A percentile compares a stretch with the other conserved stretches of the same genome.
Evolutionary conservation across 2,888 invertebrate species (phyloP).

Genomic region (Neria commutata): DNA sequence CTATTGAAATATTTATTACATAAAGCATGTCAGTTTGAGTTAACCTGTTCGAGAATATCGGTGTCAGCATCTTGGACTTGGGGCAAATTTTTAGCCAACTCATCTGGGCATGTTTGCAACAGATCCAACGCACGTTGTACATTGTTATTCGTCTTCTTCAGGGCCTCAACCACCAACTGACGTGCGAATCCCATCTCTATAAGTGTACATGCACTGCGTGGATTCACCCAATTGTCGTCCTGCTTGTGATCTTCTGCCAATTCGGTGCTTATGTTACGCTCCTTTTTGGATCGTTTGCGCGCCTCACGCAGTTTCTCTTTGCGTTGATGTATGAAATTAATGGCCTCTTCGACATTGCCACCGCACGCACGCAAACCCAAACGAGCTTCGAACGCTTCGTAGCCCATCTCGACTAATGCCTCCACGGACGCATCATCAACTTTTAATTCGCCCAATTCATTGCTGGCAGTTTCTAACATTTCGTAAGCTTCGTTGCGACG

Average conservation of each 20-base stretch:
- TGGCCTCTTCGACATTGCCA: conserved; percentile 68
- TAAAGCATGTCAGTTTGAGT: background rate
- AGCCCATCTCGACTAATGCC: conserved; percentile 69
- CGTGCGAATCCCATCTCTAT: conserved; percentile 74
- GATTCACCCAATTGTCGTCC: conserved; percentile 54
- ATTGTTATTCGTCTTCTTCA: conserved; percentile 72
- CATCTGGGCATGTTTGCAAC: conserved; percentile 45
- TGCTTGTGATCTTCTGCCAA: conserved; percentile 30
- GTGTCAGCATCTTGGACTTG: conserved; percentile 31
- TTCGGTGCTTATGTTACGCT: conserved; percentile 58
- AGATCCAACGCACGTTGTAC: conserved; percentile 66
- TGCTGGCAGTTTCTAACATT: conserved; percentile 69
- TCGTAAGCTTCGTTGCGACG: conserved; percentile 68
- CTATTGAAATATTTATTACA: background rate
- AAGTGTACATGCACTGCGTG: conserved; percentile 62
- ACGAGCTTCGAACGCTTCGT: conserved; percentile 72
- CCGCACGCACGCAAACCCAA: conserved; percentile 69
- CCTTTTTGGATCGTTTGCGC: conserved; percentile 64
- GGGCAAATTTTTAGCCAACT: conserved; percentile 39
- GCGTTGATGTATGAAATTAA: conserved; percentile 69
- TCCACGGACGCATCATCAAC: conserved; percentile 66
- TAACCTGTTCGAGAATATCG: conserved; percentile 40
- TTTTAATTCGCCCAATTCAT: conserved; percentile 69
- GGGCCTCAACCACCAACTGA: conserved; percentile 67
- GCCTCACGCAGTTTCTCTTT: conserved; percentile 64